Conservation (phyloP, 2,797 vertebrate genomes). For the Oreochromis mossambicus region DNA sequence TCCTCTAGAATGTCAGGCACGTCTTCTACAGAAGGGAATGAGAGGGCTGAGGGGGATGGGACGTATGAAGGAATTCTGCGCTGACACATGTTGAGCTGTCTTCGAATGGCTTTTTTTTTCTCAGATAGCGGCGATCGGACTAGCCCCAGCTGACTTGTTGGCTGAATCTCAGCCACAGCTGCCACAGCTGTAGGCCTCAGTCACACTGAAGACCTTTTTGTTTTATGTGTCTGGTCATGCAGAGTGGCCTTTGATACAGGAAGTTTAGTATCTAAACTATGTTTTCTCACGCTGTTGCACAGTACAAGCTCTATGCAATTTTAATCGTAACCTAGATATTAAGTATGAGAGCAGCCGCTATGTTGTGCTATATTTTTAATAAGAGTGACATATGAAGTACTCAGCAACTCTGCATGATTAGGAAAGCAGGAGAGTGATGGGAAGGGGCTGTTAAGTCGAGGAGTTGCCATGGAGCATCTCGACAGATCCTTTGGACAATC, state of each 20-base stretch:
- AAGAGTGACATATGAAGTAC: conserved; percentile 12
- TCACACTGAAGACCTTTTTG: conserved; percentile 53
- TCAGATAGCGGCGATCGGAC: conserved; percentile 35
- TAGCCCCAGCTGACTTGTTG: conserved; percentile 60
- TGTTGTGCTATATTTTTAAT: conserved; percentile 1
- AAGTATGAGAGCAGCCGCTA: not conserved
- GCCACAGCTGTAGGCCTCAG: conserved; percentile 58
- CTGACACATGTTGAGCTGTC: conserved; percentile 54
- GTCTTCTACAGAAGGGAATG: conserved; percentile 49
- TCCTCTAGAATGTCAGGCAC: conserved; percentile 71
- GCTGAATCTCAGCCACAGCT: conserved; percentile 53
- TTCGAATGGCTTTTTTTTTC: conserved; percentile 43
- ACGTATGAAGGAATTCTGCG: not conserved
- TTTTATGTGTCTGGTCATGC: conserved; percentile 17
- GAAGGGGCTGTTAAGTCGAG: conserved; percentile 11
- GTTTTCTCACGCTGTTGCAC: conserved; percentile 9
- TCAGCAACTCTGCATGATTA: conserved; percentile 15
- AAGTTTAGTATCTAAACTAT: conserved; percentile 41
- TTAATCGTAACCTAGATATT: not conserved
- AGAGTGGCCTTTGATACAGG: conserved; percentile 40
- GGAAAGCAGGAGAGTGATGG: conserved; percentile 4
- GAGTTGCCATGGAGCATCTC: conserved; percentile 19
- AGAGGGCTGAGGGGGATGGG: not conserved
- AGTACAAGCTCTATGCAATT: not conserved
- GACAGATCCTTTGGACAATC: conserved; percentile 10